Conservation (phyloP, 1,140 invertebrate species). For the Aplysia californica region DNA sequence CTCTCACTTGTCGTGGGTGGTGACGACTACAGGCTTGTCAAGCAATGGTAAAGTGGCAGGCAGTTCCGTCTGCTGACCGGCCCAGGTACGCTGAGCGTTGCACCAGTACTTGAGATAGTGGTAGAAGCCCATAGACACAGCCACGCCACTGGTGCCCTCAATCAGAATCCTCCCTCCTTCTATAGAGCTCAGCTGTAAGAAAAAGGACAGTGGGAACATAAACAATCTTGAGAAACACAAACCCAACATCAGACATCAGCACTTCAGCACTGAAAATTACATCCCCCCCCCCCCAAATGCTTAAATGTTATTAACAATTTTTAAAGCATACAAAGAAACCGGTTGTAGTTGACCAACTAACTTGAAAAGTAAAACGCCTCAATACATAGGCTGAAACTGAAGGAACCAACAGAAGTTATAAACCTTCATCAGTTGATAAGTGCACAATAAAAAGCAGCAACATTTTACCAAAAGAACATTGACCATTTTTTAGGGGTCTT, state of each 20-base stretch:
- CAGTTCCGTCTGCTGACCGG: slow-evolving; percentile 73
- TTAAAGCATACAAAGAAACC: too few relatives aligned
- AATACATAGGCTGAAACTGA: too few relatives aligned
- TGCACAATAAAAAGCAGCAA: too few relatives aligned
- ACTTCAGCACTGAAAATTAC: neutral
- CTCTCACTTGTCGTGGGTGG: slow-evolving; percentile 66
- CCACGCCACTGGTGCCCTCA: slow-evolving; percentile 81
- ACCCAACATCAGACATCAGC: neutral
- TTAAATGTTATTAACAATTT: too few relatives aligned
- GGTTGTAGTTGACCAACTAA: neutral
- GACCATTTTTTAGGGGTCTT: neutral
- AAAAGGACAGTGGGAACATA: neutral
- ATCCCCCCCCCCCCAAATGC: neutral
- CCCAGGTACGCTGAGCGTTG: slow-evolving; percentile 88
- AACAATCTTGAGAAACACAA: neutral
- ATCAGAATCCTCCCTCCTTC: slow-evolving; percentile 65
- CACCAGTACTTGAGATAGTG: slow-evolving; percentile 89
- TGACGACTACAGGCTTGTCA: slow-evolving; percentile 44
- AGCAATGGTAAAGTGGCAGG: slow-evolving; percentile 58
- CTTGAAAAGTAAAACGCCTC: neutral
- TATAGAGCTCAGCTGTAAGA: slow-evolving; percentile 10
- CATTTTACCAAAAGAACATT: neutral
- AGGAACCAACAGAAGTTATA: too few relatives aligned
- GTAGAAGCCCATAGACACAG: slow-evolving; percentile 86
- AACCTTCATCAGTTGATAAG: too few relatives aligned